Conservation (phyloP, 2,113 vertebrate genomes). For the Rattus rattus region DNA sequence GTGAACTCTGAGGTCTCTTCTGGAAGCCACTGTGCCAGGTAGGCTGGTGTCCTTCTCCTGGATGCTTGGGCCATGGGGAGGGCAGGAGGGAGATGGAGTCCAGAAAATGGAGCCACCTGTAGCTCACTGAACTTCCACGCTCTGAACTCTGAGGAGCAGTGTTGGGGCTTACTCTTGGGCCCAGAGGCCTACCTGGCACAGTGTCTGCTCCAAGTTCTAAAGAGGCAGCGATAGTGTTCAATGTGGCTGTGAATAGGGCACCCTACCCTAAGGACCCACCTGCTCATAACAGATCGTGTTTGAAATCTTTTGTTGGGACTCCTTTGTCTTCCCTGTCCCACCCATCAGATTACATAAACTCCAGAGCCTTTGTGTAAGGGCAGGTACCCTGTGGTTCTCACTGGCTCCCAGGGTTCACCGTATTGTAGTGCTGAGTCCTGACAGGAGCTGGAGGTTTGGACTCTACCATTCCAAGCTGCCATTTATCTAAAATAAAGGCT, state of each 20-base stretch:
- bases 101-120: neutral
- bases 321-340: neutral
- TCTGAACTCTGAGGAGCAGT: neutral
- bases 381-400: neutral
- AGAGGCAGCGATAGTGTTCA: fast-evolving
- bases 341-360: neutral
- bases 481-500: neutral
- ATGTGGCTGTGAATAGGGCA: neutral
- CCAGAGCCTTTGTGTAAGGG: too few species aligned
- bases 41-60: neutral
- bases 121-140: fast-evolving
- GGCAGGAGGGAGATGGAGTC: fast-evolving
- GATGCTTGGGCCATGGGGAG: fast-evolving
- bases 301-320: too few species aligned
- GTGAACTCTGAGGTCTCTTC: neutral
- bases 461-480: neutral
- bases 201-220: neutral
- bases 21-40: neutral
- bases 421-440: neutral
- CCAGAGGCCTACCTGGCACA: neutral
- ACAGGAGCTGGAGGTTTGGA: neutral
- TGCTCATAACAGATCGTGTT: fast-evolving
- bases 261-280: neutral
- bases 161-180: neutral
- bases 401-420: neutral